Percentiles rank a stretch among this genome's conserved stretches.
These are phyloP conservation scores for Oreochromis tanganicae DNA, from an alignment of 2,113 vertebrate species.

Conservation along the genomic window DNA sequence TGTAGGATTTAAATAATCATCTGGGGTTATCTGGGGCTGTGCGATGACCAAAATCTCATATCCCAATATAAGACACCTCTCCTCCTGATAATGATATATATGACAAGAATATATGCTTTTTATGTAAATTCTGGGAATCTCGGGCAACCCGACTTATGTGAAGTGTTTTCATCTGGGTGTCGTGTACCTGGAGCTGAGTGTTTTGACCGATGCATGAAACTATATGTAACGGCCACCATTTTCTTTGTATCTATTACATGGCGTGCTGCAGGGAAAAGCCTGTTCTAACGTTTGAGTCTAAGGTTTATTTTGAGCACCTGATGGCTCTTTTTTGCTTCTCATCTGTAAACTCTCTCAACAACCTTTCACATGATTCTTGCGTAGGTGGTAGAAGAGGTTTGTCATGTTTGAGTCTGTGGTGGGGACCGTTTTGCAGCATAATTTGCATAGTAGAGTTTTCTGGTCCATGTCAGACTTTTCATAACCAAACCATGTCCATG, in stretches of 20 bases:
- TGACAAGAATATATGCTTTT: not conserved
- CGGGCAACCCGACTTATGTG: not conserved
- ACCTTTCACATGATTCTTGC: not conserved
- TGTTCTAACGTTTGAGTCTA: not conserved
- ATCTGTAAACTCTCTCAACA: not conserved
- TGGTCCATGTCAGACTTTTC: not conserved
- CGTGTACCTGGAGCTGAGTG: accelerated
- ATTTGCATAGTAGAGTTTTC: not conserved
- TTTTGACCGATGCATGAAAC: not conserved
- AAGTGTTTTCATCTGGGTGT: not conserved
- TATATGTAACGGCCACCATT: not conserved
- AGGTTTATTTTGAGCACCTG: not conserved
- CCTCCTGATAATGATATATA: accelerated
- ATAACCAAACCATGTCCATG: accelerated
- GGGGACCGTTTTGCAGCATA: not conserved
- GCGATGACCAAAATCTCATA: not conserved
- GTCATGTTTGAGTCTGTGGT: not conserved
- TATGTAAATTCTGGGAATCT: not conserved
- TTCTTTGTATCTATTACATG: not conserved
- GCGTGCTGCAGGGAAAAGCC: accelerated
- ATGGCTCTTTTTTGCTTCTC: not conserved
- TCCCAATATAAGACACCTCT: not conserved
- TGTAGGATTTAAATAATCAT: not conserved
- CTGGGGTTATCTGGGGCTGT: not conserved
- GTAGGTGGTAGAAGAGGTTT: not conserved